Conservation (phyloP, 2,888 invertebrate species). For the Metallyticus violacea region DNA sequence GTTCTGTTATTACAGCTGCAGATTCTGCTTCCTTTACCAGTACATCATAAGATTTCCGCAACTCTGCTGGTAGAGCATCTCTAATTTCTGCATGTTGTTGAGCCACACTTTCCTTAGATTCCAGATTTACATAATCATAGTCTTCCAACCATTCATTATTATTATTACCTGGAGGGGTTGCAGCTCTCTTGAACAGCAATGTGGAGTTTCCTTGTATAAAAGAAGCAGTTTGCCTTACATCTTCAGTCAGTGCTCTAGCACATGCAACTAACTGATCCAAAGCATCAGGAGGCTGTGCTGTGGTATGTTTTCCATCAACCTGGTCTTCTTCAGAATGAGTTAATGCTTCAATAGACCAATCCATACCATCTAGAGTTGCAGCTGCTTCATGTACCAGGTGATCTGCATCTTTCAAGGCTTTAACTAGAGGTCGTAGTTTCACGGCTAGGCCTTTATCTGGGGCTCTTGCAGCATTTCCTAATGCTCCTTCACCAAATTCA, state of each 20-base stretch:
- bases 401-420: constrained; percentile 76
- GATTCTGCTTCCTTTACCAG: constrained; percentile 60
- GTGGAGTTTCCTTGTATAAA: constrained; percentile 85
- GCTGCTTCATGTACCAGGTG: constrained; percentile 75
- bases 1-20: constrained; percentile 24
- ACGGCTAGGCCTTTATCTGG: constrained; percentile 73
- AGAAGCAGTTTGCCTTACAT: constrained; percentile 84
- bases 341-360: constrained; percentile 73
- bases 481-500: constrained; percentile 83
- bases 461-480: constrained; percentile 81
- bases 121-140: constrained; percentile 85
- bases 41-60: constrained; percentile 70
- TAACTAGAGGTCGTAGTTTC: constrained; percentile 75
- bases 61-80: constrained; percentile 68
- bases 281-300: constrained; percentile 61
- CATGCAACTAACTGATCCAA: constrained; percentile 86
- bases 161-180: constrained; percentile 46
- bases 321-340: constrained; percentile 51
- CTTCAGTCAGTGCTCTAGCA: constrained; percentile 81
- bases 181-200: constrained; percentile 67
- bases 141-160: constrained; percentile 70
- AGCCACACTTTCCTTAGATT: constrained; percentile 68
- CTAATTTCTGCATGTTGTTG: constrained; percentile 71
- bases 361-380: constrained; percentile 67
- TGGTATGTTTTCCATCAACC: constrained; percentile 34